Conservation (phyloP, 2,113 vertebrate genomes). For the Labrus mixtus region DNA sequence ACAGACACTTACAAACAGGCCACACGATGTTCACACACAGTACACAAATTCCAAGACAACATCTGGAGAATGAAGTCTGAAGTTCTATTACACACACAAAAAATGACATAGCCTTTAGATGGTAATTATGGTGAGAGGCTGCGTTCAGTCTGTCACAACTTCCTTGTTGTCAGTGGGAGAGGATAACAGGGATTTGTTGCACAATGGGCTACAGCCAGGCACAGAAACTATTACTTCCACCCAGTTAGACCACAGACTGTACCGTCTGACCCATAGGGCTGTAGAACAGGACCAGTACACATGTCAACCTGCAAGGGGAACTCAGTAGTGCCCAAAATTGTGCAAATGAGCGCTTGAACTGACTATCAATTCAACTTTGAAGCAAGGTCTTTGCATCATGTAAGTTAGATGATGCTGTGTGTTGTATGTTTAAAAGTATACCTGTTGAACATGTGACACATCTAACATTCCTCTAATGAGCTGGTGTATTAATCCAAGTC, state of each 20-base stretch:
- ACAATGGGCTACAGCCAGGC: slow-evolving; percentile 73
- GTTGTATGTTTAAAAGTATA: neutral
- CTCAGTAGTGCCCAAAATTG: neutral
- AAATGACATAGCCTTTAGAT: slow-evolving; percentile 57
- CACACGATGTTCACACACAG: neutral
- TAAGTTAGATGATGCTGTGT: neutral
- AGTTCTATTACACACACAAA: slow-evolving; percentile 28
- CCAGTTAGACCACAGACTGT: slow-evolving; percentile 75
- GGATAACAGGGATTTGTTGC: slow-evolving; percentile 78
- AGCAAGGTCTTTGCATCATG: neutral
- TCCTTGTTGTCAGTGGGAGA: slow-evolving; percentile 81
- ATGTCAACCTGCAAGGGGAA: slow-evolving; percentile 3
- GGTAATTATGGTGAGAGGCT: slow-evolving; percentile 62
- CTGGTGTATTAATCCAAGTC: slow-evolving; percentile 5
- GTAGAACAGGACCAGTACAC: slow-evolving; percentile 18
- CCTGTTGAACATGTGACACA: neutral
- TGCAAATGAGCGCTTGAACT: neutral
- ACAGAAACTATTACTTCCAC: slow-evolving; percentile 80
- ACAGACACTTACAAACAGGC: neutral
- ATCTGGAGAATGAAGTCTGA: slow-evolving; percentile 37
- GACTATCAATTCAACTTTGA: neutral
- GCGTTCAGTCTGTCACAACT: slow-evolving; percentile 74
- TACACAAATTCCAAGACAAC: slow-evolving; percentile 21
- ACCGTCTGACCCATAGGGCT: slow-evolving; percentile 66
- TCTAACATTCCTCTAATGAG: neutral